Conservation (phyloP, 2,797 vertebrate genomes). For the Orientallactaga sibirica region DNA sequence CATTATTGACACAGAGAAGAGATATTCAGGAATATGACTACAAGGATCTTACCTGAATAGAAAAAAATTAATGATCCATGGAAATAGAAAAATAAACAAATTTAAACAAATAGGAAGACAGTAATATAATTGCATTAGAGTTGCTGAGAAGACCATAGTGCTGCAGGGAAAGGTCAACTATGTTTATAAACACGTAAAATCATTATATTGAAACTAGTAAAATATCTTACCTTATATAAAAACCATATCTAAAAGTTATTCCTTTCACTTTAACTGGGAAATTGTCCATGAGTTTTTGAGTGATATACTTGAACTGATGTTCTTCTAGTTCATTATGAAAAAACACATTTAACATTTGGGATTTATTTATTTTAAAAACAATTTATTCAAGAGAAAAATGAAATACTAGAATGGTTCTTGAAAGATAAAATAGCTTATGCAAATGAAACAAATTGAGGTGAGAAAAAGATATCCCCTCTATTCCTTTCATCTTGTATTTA, state of each 20-base stretch:
- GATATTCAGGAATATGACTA: slow-evolving; percentile 23
- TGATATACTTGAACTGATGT: background rate
- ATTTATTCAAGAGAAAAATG: slow-evolving; percentile 51
- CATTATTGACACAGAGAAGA: slow-evolving; percentile 2
- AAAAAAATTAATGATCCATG: slow-evolving; percentile 58
- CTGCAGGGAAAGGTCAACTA: background rate
- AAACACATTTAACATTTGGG: background rate
- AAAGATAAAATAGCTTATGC: slow-evolving; percentile 44
- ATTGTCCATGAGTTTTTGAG: background rate
- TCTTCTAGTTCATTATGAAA: background rate
- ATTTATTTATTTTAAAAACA: slow-evolving; percentile 66
- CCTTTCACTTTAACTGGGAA: background rate
- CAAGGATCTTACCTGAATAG: slow-evolving; percentile 1
- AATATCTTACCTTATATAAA: background rate
- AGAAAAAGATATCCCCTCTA: slow-evolving; percentile 52
- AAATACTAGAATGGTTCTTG: slow-evolving; percentile 39
- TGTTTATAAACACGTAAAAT: background rate
- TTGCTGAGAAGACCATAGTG: background rate
- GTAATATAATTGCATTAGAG: slow-evolving; percentile 31
- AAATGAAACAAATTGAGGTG: slow-evolving; percentile 57
- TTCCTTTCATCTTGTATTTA: slow-evolving; percentile 22
- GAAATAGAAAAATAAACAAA: slow-evolving; percentile 67
- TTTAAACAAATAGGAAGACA: slow-evolving; percentile 7
- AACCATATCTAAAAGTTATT: slow-evolving; percentile 47
- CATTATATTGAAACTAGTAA: slow-evolving; percentile 7